These are phyloP conservation scores for Malurus alboscapulatus DNA, from an alignment of 2,113 vertebrate genomes.

Conservation along the genomic window DNA sequence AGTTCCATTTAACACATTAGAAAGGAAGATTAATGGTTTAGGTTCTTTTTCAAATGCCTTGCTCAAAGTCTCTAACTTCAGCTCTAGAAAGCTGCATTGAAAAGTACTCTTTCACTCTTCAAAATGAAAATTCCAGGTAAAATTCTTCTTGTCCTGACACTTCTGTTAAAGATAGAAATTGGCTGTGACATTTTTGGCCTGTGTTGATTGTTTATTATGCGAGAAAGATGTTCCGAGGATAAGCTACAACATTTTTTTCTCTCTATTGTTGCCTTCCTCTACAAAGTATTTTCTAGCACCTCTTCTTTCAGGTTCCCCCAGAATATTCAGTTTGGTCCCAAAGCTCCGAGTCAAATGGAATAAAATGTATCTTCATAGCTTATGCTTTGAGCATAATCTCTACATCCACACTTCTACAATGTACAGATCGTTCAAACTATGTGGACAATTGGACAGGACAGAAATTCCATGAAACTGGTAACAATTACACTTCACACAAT, in stretches of 20 bases:
- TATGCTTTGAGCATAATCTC: neutral
- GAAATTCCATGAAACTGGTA: neutral
- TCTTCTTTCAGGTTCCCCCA: neutral
- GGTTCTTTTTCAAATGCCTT: neutral
- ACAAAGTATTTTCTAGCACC: neutral
- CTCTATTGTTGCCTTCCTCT: neutral
- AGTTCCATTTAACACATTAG: neutral
- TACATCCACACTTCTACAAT: neutral
- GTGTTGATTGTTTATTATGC: neutral
- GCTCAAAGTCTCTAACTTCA: neutral
- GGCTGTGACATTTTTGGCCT: neutral
- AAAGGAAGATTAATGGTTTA: neutral
- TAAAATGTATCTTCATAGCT: neutral
- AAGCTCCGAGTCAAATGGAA: neutral
- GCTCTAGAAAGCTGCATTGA: neutral
- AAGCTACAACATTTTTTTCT: neutral
- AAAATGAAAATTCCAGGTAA: neutral
- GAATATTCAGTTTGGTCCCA: neutral
- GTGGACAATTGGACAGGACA: neutral
- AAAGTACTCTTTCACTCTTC: neutral
- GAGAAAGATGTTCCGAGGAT: neutral
- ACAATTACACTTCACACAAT: slow-evolving; percentile 12
- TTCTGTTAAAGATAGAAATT: neutral
- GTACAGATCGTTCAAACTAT: neutral
- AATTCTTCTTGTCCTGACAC: neutral